phyloP scores from a whole-genome alignment of 1,140 invertebrate genomes.

The Andrena cerasifolii region DNA sequence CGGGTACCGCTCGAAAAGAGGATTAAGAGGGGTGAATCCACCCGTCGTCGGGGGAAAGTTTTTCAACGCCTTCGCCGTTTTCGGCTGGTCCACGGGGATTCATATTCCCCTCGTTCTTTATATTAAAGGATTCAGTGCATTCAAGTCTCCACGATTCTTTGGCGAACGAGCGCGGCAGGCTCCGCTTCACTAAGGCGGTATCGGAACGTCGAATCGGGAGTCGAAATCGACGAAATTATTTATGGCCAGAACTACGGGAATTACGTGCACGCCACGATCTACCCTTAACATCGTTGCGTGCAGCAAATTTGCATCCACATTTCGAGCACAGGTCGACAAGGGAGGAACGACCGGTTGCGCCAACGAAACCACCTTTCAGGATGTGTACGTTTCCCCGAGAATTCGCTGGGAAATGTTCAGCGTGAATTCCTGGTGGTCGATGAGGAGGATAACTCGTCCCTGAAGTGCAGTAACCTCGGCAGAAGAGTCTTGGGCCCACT shows the following conservation, averaged over 20 bases:
- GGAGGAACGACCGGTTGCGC: conserved; percentile 33
- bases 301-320: not conserved
- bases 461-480: conserved; percentile 78
- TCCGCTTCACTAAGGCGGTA: no score
- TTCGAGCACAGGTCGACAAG: conserved; percentile 32
- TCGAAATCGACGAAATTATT: conserved; percentile 23
- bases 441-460: conserved; percentile 77
- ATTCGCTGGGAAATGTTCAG: conserved; percentile 50
- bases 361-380: conserved; percentile 42
- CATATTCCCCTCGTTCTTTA: no score
- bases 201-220: not conserved
- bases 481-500: conserved; percentile 57
- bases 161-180: no score
- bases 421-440: conserved; percentile 65
- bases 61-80: conserved; percentile 30
- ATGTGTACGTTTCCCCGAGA: conserved; percentile 40
- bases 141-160: no score
- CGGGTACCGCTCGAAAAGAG: not conserved
- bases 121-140: no score
- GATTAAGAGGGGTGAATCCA: conserved; percentile 30
- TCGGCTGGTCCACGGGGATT: no score
- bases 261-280: not conserved
- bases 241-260: not conserved
- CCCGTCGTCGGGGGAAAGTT: conserved; percentile 10
- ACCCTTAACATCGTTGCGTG: not conserved